These are phyloP conservation scores for Hermatobates lingyangjiaoensis DNA, from an alignment of 1,140 invertebrate species.

Conservation along the genomic window DNA sequence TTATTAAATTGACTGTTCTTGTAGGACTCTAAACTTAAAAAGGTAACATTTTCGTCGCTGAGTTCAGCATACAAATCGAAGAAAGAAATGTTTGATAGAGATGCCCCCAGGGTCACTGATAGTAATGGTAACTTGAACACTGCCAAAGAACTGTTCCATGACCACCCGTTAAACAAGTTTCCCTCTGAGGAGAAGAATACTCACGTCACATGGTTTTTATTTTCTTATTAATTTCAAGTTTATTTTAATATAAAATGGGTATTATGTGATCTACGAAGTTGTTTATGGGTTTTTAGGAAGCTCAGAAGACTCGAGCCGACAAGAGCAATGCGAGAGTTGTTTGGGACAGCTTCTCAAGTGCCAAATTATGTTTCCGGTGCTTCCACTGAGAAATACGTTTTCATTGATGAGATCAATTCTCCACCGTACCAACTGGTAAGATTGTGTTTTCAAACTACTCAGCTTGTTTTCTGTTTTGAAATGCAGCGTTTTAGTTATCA, in stretches of 20 bases:
- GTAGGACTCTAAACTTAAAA: slow-evolving; percentile 15
- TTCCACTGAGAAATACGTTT: slow-evolving; percentile 49
- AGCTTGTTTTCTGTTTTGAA: no score
- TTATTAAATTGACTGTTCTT: not conserved
- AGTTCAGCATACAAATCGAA: slow-evolving; percentile 6
- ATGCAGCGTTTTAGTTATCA: not conserved
- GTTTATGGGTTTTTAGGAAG: slow-evolving; percentile 33
- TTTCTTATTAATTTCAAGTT: not conserved
- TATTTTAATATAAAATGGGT: not conserved
- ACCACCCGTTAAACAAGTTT: slow-evolving; percentile 1
- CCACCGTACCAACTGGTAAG: slow-evolving; percentile 34
- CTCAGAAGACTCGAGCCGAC: slow-evolving; percentile 46
- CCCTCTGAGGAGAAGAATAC: slow-evolving; percentile 6
- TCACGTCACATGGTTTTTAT: slow-evolving; percentile 16
- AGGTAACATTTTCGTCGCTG: slow-evolving; percentile 8
- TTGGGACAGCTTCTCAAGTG: slow-evolving; percentile 34
- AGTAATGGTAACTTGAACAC: slow-evolving; percentile 3
- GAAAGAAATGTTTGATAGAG: slow-evolving; percentile 14
- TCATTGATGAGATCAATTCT: slow-evolving; percentile 42
- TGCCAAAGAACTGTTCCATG: slow-evolving; percentile 10
- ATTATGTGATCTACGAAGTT: not conserved
- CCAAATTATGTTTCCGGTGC: slow-evolving; percentile 34
- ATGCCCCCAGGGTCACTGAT: slow-evolving; percentile 13
- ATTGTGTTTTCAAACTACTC: not conserved
- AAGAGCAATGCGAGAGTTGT: slow-evolving; percentile 38